phyloP scores from a whole-genome alignment of 1,140 invertebrate species.

The Ridgeia piscesae region DNA sequence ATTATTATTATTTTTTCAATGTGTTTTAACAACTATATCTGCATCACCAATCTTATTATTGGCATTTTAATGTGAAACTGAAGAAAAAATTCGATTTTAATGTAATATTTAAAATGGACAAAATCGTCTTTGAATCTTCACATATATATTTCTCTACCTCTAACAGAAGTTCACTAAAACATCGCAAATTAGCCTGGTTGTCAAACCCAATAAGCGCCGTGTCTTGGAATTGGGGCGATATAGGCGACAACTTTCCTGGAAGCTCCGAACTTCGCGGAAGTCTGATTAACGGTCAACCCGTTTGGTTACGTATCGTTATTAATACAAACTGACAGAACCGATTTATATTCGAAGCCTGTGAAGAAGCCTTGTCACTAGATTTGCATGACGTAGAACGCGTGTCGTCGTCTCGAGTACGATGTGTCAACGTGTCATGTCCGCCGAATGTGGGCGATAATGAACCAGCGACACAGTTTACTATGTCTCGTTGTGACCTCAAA shows the following conservation, averaged over 20 bases:
- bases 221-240: not conserved
- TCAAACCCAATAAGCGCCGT: not conserved
- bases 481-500: not conserved
- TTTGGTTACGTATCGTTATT: not conserved
- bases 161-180: not conserved
- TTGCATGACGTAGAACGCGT: not conserved
- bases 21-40: too few relatives aligned
- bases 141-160: not conserved
- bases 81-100: too few relatives aligned
- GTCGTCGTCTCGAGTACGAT: not conserved
- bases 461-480: not conserved
- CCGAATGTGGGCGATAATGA: not conserved
- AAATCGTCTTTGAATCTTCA: too few relatives aligned
- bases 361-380: not conserved
- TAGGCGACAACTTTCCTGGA: not conserved
- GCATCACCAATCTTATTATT: too few relatives aligned
- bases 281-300: not conserved
- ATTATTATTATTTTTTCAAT: too few relatives aligned
- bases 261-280: not conserved
- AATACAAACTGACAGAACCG: not conserved
- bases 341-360: not conserved
- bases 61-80: too few relatives aligned
- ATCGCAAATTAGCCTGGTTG: conserved; percentile 22
- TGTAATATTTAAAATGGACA: too few relatives aligned
- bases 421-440: not conserved